Evolutionary conservation across 2,113 vertebrate genomes (phyloP).

Genomic region (Spea bombifrons): DNA sequence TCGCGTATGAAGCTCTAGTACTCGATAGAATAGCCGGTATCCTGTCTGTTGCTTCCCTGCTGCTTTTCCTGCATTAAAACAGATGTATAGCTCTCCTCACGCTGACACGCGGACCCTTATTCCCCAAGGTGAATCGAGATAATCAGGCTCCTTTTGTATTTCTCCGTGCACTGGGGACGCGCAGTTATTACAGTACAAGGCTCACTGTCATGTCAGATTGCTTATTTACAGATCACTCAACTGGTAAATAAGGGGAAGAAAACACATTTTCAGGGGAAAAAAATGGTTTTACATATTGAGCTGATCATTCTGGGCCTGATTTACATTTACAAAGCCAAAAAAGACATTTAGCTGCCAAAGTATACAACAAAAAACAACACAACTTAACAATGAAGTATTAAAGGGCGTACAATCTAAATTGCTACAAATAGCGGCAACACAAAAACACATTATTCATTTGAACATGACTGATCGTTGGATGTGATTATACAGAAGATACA

Average conservation of each 20-base stretch:
- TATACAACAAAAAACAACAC: constrained; percentile 2
- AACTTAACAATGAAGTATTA: not conserved
- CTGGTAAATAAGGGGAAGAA: constrained; percentile 43
- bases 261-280: constrained; percentile 8
- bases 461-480: constrained; percentile 9
- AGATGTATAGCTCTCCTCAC: constrained; percentile 33
- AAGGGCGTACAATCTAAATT: not conserved
- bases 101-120: constrained; percentile 37
- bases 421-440: not conserved
- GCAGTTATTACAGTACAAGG: constrained; percentile 48
- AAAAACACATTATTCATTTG: constrained; percentile 8
- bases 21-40: constrained; percentile 9
- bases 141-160: constrained; percentile 39
- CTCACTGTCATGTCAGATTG: constrained; percentile 48
- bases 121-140: constrained; percentile 42
- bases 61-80: constrained; percentile 29
- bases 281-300: constrained; percentile 15
- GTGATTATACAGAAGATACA: constrained; percentile 2
- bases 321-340: constrained; percentile 30
- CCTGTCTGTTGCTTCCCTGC: constrained; percentile 41
- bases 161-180: constrained; percentile 28
- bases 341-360: constrained; percentile 22
- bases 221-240: constrained; percentile 47
- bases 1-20: constrained; percentile 20
- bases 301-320: constrained; percentile 35